Conservation (phyloP, 2,113 vertebrate species). For the Aix galericulata region DNA sequence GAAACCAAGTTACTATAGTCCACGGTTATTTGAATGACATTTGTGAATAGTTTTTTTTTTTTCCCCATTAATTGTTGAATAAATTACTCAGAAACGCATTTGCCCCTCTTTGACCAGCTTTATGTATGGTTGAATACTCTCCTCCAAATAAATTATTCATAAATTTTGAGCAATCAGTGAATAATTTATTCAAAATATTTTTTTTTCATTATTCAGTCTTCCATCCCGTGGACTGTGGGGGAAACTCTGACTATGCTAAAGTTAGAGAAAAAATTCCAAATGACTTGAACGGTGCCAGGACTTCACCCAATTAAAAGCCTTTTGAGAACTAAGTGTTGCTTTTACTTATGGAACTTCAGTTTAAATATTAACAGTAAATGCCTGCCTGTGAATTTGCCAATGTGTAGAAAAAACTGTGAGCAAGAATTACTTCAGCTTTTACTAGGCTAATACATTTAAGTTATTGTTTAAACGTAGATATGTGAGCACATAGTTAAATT, state of each 20-base stretch:
- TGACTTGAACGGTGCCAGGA: not conserved
- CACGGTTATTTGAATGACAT: constrained; percentile 47
- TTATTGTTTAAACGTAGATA: not conserved
- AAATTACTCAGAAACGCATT: constrained; percentile 56
- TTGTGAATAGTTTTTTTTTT: constrained; percentile 18
- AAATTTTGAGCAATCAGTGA: constrained; percentile 39
- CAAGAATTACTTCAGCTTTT: not conserved
- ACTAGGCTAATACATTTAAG: not conserved
- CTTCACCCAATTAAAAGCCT: not conserved
- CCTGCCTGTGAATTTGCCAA: not conserved
- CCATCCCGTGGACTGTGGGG: not conserved
- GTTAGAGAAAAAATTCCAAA: not conserved
- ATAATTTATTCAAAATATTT: constrained; percentile 54
- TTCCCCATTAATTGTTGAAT: constrained; percentile 40
- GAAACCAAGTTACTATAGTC: constrained; percentile 32
- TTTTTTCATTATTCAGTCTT: constrained; percentile 34
- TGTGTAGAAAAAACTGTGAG: not conserved
- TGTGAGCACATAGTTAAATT: not conserved
- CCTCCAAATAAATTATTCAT: constrained; percentile 57
- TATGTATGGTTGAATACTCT: constrained; percentile 35
- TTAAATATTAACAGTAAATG: not conserved
- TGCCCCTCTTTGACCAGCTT: constrained; percentile 29
- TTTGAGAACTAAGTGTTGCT: not conserved
- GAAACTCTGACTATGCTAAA: not conserved
- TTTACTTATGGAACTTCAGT: not conserved